Conservation (phyloP, 2,888 invertebrate genomes). For the Andrena chrysosceles region DNA sequence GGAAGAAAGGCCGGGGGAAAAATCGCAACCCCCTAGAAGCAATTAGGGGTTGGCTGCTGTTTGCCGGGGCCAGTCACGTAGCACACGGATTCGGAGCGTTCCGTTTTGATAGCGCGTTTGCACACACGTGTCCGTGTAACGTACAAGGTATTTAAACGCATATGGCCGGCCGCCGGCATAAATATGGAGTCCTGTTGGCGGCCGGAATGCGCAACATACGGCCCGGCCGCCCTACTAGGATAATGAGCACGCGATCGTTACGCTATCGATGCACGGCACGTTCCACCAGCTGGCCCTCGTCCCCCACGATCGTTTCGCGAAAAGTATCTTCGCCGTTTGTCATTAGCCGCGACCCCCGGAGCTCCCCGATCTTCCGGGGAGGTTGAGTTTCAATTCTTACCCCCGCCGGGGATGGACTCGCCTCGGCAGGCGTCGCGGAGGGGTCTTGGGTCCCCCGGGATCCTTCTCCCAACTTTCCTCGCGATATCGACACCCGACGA, state of each 20-base stretch:
- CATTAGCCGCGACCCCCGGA: slow-evolving; percentile 4
- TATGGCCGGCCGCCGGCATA: slow-evolving; percentile 49
- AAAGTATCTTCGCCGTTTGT: slow-evolving; percentile 37
- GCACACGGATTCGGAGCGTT: slow-evolving; percentile 53
- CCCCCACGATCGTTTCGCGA: slow-evolving; percentile 45
- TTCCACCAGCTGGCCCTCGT: slow-evolving; percentile 53
- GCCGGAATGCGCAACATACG: slow-evolving; percentile 66
- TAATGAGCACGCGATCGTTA: slow-evolving; percentile 70
- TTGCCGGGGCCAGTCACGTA: slow-evolving; percentile 55
- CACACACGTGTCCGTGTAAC: slow-evolving; percentile 13
- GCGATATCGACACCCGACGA: background rate
- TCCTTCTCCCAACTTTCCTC: no score
- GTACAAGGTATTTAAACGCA: slow-evolving; percentile 64
- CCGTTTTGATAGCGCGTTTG: slow-evolving; percentile 12
- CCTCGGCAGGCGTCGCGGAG: background rate
- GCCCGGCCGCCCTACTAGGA: slow-evolving; percentile 49
- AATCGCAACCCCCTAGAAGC: slow-evolving; percentile 6
- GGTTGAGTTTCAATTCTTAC: background rate
- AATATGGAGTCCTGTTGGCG: slow-evolving; percentile 60
- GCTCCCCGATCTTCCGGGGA: background rate
- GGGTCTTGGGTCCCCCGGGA: background rate
- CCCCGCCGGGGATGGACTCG: background rate
- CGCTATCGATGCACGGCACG: slow-evolving; percentile 66
- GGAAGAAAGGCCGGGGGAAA: background rate
- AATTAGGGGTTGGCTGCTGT: background rate